Conservation (phyloP, 1,140 invertebrate species). For the Notospermus geniculatus region DNA sequence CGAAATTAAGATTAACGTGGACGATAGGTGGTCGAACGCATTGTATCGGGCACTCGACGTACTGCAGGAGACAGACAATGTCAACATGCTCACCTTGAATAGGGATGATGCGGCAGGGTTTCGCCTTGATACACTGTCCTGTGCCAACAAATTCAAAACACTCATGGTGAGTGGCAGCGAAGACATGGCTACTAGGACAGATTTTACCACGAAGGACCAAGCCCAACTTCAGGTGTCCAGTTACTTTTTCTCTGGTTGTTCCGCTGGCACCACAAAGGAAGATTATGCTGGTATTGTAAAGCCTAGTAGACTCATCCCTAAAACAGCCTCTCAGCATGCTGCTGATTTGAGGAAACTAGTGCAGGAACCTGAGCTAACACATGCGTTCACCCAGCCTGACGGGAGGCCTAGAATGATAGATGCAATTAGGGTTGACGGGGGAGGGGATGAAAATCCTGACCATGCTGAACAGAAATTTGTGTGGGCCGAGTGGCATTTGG, state of each 20-base stretch:
- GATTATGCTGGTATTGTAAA: constrained; percentile 8
- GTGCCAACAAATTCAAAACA: neutral
- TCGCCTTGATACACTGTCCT: neutral
- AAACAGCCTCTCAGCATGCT: neutral
- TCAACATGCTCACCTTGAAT: neutral
- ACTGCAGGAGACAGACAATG: neutral
- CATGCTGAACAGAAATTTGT: constrained; percentile 7
- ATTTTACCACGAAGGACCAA: neutral
- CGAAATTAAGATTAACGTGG: constrained; percentile 5
- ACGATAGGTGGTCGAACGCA: neutral
- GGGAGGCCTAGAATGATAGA: neutral
- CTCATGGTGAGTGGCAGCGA: neutral
- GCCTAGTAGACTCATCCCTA: neutral
- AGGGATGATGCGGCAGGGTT: constrained; percentile 8
- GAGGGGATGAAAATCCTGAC: constrained; percentile 9
- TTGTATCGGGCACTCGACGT: neutral
- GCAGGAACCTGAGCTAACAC: neutral
- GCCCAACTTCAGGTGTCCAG: neutral
- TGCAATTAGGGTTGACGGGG: constrained; percentile 6
- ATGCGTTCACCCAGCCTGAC: neutral
- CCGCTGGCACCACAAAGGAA: neutral
- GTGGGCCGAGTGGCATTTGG: constrained; percentile 6
- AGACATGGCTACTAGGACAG: neutral
- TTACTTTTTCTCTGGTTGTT: neutral
- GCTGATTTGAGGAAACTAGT: neutral